These are phyloP conservation scores for Caenorhabditis sulstoni DNA, from an alignment of 2,888 invertebrate genomes.

Conservation along the genomic window DNA sequence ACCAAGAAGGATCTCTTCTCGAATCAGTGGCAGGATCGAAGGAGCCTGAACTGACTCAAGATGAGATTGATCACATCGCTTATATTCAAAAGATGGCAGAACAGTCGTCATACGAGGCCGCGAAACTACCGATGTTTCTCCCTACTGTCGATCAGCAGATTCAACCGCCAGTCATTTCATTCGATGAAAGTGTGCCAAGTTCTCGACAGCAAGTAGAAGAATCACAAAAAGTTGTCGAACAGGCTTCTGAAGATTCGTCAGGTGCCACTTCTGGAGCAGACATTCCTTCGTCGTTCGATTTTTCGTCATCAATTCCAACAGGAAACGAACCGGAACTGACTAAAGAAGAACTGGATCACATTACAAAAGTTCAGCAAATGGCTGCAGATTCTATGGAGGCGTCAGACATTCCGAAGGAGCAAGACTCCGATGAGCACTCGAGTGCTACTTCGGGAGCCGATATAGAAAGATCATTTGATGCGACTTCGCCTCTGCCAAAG, in stretches of 20 bases:
- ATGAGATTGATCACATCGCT: slow-evolving; percentile 65
- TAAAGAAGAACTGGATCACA: slow-evolving; percentile 45
- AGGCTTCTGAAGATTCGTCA: slow-evolving; percentile 40
- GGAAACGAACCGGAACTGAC: slow-evolving; percentile 28
- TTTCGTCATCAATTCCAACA: slow-evolving; percentile 22
- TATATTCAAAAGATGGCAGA: slow-evolving; percentile 61
- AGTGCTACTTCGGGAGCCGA: slow-evolving; percentile 61
- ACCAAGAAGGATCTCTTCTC: slow-evolving; percentile 28
- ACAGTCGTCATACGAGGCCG: slow-evolving; percentile 54
- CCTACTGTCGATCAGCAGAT: slow-evolving; percentile 24
- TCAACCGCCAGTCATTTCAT: slow-evolving; percentile 16
- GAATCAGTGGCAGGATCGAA: slow-evolving; percentile 37
- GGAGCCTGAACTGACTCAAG: slow-evolving; percentile 60
- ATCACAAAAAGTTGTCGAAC: neutral
- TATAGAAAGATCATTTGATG: slow-evolving; percentile 46
- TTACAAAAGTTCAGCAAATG: slow-evolving; percentile 22
- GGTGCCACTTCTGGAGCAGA: slow-evolving; percentile 62
- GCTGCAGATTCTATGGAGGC: slow-evolving; percentile 11
- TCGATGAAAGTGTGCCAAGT: slow-evolving; percentile 38
- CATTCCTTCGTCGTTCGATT: slow-evolving; percentile 27
- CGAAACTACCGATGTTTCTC: too few species aligned
- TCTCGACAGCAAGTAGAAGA: neutral
- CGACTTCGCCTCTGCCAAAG: slow-evolving; percentile 28
- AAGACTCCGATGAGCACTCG: slow-evolving; percentile 46
- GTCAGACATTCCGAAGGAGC: slow-evolving; percentile 9